Conservation (phyloP, 2,797 vertebrate genomes). For the Cyprinodon diabolis region DNA sequence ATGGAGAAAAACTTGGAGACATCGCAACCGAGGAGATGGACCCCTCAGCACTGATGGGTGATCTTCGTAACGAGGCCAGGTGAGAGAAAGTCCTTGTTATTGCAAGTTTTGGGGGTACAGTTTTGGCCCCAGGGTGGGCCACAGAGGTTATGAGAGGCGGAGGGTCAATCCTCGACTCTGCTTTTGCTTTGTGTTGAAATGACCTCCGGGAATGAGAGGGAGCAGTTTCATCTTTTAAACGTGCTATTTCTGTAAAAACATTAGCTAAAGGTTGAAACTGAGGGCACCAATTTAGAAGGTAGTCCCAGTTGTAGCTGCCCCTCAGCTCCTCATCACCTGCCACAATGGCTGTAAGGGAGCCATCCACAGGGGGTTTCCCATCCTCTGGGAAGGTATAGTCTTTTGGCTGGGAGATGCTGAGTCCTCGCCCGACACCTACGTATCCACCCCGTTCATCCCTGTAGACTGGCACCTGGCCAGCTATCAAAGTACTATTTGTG, state of each 20-base stretch:
- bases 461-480: slow-evolving; percentile 88
- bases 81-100: slow-evolving; percentile 89
- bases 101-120: slow-evolving; percentile 92
- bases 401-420: slow-evolving; percentile 89
- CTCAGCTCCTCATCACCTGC: slow-evolving; percentile 97
- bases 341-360: slow-evolving; percentile 94
- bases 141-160: slow-evolving; percentile 97
- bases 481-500: slow-evolving; percentile 82
- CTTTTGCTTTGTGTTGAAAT: slow-evolving; percentile 88
- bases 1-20: slow-evolving; percentile 98
- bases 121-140: slow-evolving; percentile 97
- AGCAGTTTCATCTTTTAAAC: slow-evolving; percentile 94
- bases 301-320: slow-evolving; percentile 99
- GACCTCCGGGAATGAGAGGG: slow-evolving; percentile 88
- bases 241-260: slow-evolving; percentile 97
- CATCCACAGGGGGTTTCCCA: slow-evolving; percentile 91
- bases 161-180: slow-evolving; percentile 94
- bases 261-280: slow-evolving; percentile 97
- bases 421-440: slow-evolving; percentile 88
- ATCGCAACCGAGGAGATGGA: slow-evolving; percentile 95
- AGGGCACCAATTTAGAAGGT: slow-evolving; percentile 98
- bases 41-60: slow-evolving; percentile 92
- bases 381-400: slow-evolving; percentile 95
- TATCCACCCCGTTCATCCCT: slow-evolving; percentile 89
- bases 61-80: slow-evolving; percentile 88